Percentiles rank a stretch among this genome's conserved stretches.
Evolutionary conservation across 2,797 vertebrate species (phyloP).

Genomic region (Galago senegalensis): DNA sequence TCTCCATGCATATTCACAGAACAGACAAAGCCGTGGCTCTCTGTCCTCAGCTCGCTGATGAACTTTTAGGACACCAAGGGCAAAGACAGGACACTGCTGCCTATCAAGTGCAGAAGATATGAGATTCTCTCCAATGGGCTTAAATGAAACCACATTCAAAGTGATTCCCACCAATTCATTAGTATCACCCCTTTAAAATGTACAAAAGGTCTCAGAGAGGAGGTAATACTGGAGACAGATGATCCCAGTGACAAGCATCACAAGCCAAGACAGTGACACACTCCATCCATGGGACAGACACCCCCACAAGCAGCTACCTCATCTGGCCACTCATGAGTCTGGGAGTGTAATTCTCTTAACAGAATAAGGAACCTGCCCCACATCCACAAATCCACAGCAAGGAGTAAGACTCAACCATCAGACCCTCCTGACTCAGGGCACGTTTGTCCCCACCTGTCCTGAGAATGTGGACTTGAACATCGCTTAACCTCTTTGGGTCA

Average conservation of each 20-base stretch:
- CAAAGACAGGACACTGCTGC: not conserved
- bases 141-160: not conserved
- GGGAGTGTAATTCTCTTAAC: too few relatives aligned
- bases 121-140: not conserved
- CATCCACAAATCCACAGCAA: not conserved
- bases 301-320: not conserved
- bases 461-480: not conserved
- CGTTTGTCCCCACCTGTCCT: not conserved
- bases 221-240: fast-evolving
- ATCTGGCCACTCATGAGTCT: not conserved
- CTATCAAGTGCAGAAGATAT: not conserved
- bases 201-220: not conserved
- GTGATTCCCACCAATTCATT: not conserved
- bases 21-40: not conserved
- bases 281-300: fast-evolving
- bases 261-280: not conserved
- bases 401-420: fast-evolving
- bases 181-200: not conserved
- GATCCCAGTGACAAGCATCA: not conserved
- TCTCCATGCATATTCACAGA: not conserved
- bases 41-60: not conserved
- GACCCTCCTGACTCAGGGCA: not conserved
- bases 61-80: not conserved
- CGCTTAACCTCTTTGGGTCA: not conserved
- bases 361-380: not conserved